Percentiles rank a stretch among this genome's conserved stretches.
Evolutionary conservation across 2,113 vertebrate species (phyloP).

Genomic region (Danionella cerebrum): DNA sequence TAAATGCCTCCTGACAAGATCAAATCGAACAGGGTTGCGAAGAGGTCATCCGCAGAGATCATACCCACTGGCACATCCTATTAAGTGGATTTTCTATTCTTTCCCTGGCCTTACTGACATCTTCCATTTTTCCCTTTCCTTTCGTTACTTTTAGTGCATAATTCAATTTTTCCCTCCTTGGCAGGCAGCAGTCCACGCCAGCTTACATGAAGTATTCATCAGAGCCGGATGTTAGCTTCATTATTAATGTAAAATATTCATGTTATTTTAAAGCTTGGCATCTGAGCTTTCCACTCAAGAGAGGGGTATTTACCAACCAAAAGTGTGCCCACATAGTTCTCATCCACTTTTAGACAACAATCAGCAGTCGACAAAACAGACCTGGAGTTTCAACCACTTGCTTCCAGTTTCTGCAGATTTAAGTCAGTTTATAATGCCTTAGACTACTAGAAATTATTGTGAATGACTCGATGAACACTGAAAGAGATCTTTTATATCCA

Average conservation of each 20-base stretch:
- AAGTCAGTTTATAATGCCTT: no score
- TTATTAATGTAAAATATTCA: conserved; percentile 47
- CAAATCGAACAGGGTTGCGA: conserved; percentile 39
- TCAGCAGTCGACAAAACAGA: neutral
- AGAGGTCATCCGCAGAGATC: conserved; percentile 42
- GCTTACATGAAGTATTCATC: conserved; percentile 45
- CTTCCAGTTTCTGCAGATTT: no score
- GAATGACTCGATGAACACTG: no score
- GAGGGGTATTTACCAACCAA: conserved; percentile 19
- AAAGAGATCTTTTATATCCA: no score
- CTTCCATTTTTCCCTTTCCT: conserved; percentile 11
- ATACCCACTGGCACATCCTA: conserved; percentile 34
- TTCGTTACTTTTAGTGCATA: conserved; percentile 27
- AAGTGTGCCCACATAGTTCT: conserved; percentile 7
- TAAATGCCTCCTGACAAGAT: conserved; percentile 46
- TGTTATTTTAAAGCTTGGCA: conserved; percentile 32
- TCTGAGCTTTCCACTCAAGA: conserved; percentile 18
- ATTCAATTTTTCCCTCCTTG: conserved; percentile 16
- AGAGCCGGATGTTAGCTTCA: conserved; percentile 35
- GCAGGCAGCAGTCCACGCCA: conserved; percentile 27
- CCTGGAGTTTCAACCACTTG: conserved; percentile 14
- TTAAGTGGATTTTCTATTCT: conserved; percentile 42
- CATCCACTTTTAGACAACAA: conserved; percentile 14
- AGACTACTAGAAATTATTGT: no score
- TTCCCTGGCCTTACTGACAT: conserved; percentile 1